These are phyloP conservation scores for Sialis fuliginosa DNA, from an alignment of 2,888 invertebrate species.

Conservation along the genomic window DNA sequence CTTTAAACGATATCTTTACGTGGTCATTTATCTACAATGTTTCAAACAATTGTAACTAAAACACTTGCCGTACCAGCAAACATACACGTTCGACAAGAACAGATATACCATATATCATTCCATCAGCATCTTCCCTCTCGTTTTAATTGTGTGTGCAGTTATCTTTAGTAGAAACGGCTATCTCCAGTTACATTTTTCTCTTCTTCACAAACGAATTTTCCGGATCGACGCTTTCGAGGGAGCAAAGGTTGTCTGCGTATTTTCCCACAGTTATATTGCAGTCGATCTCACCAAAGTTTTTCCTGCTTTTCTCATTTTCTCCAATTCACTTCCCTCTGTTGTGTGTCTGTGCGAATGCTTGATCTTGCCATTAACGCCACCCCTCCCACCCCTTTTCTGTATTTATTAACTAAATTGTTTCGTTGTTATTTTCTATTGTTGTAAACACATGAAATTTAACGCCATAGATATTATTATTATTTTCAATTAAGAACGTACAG, in stretches of 20 bases:
- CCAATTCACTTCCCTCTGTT: neutral
- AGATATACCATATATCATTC: too few relatives aligned
- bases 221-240: slow-evolving; percentile 22
- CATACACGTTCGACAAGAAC: neutral
- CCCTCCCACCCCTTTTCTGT: too few relatives aligned
- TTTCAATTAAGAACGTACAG: too few relatives aligned
- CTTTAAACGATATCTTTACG: neutral
- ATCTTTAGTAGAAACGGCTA: slow-evolving; percentile 14
- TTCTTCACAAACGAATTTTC: slow-evolving; percentile 29
- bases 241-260: slow-evolving; percentile 17
- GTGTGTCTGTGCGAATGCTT: too few relatives aligned
- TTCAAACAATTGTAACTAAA: neutral
- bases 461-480: too few relatives aligned
- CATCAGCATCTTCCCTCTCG: too few relatives aligned
- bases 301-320: neutral
- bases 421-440: too few relatives aligned
- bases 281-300: slow-evolving; percentile 10
- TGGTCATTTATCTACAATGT: neutral
- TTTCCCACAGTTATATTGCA: slow-evolving; percentile 26
- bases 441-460: too few relatives aligned
- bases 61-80: neutral
- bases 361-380: too few relatives aligned
- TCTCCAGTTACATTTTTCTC: neutral
- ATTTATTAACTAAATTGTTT: too few relatives aligned
- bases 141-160: too few relatives aligned